These are phyloP conservation scores for Habroteleia sp. DNA, from an alignment of 2,888 invertebrate genomes.

Conservation along the genomic window DNA sequence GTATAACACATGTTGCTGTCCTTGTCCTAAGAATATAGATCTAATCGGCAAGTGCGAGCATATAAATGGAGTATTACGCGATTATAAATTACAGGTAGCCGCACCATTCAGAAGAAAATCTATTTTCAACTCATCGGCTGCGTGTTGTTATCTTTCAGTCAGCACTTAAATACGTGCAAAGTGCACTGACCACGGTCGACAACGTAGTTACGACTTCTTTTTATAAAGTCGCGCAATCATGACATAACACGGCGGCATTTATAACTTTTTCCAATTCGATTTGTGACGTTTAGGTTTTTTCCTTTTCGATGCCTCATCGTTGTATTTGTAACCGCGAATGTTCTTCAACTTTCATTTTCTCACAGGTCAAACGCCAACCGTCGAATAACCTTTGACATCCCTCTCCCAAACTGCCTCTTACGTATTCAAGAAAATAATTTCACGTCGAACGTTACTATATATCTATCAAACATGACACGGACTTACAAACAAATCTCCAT, in stretches of 20 bases:
- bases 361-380: slow-evolving; percentile 1
- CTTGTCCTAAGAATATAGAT: slow-evolving; percentile 20
- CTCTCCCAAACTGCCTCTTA: too few relatives aligned
- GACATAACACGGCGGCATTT: slow-evolving; percentile 22
- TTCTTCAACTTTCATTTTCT: slow-evolving; percentile 18
- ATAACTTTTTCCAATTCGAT: neutral
- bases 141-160: slow-evolving; percentile 15
- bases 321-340: too few relatives aligned
- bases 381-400: slow-evolving; percentile 27
- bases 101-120: slow-evolving; percentile 13
- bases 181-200: slow-evolving; percentile 11
- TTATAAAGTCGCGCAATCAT: slow-evolving; percentile 4
- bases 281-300: neutral
- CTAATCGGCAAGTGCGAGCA: slow-evolving; percentile 11
- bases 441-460: neutral
- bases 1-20: slow-evolving; percentile 8
- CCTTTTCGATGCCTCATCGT: neutral
- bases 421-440: too few relatives aligned
- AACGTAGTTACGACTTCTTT: neutral
- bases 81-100: slow-evolving; percentile 31
- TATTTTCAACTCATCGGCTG: slow-evolving; percentile 13
- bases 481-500: too few relatives aligned
- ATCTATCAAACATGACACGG: neutral
- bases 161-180: slow-evolving; percentile 13
- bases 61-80: slow-evolving; percentile 7